Base-by-base conservation (phyloP, 1,140 invertebrate genomes). In the Aphelenchoides fujianensis region DNA sequence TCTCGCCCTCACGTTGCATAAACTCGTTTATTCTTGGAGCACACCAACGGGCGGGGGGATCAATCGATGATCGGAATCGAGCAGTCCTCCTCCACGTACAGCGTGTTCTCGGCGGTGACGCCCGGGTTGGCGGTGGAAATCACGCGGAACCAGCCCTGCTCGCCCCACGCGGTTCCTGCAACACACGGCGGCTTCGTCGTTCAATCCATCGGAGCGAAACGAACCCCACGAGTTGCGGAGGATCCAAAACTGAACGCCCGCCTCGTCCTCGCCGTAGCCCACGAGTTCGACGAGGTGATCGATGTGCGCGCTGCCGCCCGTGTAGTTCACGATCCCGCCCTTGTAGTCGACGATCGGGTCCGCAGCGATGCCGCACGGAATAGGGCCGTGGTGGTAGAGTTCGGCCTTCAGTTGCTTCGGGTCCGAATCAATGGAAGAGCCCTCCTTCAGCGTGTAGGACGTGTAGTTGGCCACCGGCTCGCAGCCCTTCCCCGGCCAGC, bases 211-310 rank as follows among this genome's bases (percentile, higher is more conserved):
- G n/a, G n/a, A n/a, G n/a, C n/a, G n/a, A n/a, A n/a, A n/a, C n/a
- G n/a, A n/a, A n/a, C 87, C 87, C 87, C 87, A 88, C 48, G 85
- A 86, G 72, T 88, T 88, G 54, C 87, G 75, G 19, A 85, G 87
- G 72, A 88, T 84, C 87, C 87, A 88, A 74, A 85, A 88, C 61
- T 87, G 85, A 23, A 78, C 68, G 37, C 86, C 85, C 85, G 30
- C 74, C 23, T 82, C 57, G 73, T 87, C 85, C 12, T 86, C 83
- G 31, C 87, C 87, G 87, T 87, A 88, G 30, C 87, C 87, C 67
- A 79, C 86, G 9, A 87, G 85, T n/a, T 75, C 69, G 36, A 79
- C 74, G 35, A 80, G 73, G 54, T 81, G 80, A 68, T 82, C 74
- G 34, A 82, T 81, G 31, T 82, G 72, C 59, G 76, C 69, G 19